These are phyloP conservation scores for Amia ocellicauda DNA, from an alignment of 2,113 vertebrate genomes.

Conservation along the genomic window DNA sequence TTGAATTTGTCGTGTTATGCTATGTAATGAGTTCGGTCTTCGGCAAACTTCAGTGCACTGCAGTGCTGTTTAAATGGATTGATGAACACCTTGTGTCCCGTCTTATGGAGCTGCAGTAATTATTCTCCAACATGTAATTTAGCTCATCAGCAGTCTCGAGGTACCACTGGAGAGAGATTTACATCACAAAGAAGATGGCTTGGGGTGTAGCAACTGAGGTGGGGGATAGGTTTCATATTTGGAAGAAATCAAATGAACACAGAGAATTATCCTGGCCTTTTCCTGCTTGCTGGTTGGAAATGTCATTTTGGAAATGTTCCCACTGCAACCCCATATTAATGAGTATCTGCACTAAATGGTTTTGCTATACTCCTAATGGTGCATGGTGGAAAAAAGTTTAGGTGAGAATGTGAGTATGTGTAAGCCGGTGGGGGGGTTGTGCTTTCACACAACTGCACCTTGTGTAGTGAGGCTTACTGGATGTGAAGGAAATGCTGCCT, in stretches of 20 bases:
- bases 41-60: background rate
- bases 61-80: background rate
- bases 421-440: too few relatives aligned
- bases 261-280: background rate
- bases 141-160: conserved; percentile 44
- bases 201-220: background rate
- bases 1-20: background rate
- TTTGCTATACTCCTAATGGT: background rate
- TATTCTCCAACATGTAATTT: conserved; percentile 40
- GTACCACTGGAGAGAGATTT: conserved; percentile 39
- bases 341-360: background rate
- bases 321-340: background rate
- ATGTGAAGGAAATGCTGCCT: too few relatives aligned
- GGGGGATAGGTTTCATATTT: background rate
- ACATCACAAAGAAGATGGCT: conserved; percentile 42
- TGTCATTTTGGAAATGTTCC: background rate
- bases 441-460: too few relatives aligned
- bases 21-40: background rate
- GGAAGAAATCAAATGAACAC: too few relatives aligned
- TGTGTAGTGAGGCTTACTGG: too few relatives aligned
- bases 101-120: conserved; percentile 34
- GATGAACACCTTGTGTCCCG: background rate
- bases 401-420: too few relatives aligned
- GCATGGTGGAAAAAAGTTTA: too few relatives aligned
- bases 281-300: background rate